These are phyloP conservation scores for Monochamus alternatus DNA, from an alignment of 2,888 invertebrate genomes.

Conservation along the genomic window DNA sequence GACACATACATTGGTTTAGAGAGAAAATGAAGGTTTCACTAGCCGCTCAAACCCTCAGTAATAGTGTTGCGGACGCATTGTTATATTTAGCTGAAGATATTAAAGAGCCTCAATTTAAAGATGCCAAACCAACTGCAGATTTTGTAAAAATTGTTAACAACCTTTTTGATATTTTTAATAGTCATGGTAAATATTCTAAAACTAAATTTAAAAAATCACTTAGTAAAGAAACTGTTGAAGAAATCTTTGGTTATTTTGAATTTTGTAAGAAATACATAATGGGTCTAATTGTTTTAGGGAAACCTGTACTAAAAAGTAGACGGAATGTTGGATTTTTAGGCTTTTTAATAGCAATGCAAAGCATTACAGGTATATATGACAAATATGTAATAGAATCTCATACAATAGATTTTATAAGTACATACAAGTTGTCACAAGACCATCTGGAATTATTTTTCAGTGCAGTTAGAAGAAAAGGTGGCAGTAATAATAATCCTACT, in stretches of 20 bases:
- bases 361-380: too few relatives aligned
- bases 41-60: conserved; percentile 50
- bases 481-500: too few relatives aligned
- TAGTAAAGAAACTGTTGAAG: conserved; percentile 1
- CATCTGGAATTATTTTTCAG: too few relatives aligned
- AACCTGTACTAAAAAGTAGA: conserved; percentile 10
- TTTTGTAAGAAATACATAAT: conserved; percentile 21
- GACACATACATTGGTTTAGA: conserved; percentile 43
- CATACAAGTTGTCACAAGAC: too few relatives aligned
- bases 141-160: conserved; percentile 37
- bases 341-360: not conserved
- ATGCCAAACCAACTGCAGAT: conserved; percentile 20
- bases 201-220: conserved; percentile 24
- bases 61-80: conserved; percentile 37
- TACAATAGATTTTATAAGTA: too few relatives aligned
- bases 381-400: too few relatives aligned
- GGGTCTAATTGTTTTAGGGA: conserved; percentile 18
- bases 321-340: not conserved
- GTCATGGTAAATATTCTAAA: conserved; percentile 17
- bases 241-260: conserved; percentile 18
- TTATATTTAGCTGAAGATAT: conserved; percentile 30
- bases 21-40: conserved; percentile 54
- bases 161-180: conserved; percentile 40
- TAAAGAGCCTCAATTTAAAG: too few relatives aligned
- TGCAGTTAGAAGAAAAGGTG: too few relatives aligned